Conservation (phyloP, 2,797 vertebrate genomes). For the Gymnocypris eckloni region DNA sequence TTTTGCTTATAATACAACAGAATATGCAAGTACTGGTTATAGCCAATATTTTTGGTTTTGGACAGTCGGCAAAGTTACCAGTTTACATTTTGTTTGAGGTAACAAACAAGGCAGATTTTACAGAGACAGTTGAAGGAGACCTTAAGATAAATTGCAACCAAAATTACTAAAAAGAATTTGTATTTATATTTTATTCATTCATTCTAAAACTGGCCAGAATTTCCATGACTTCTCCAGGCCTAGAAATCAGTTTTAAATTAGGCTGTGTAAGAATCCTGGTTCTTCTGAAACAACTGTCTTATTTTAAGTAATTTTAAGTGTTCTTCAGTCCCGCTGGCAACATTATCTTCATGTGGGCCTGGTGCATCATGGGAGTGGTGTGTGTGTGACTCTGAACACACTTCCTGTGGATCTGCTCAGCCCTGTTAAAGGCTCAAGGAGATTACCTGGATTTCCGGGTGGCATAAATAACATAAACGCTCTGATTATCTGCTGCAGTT, state of each 20-base stretch:
- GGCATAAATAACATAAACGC: background rate
- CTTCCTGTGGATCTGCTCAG: conserved; percentile 71
- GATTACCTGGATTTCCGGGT: conserved; percentile 33
- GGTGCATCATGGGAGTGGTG: background rate
- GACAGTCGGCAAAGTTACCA: background rate
- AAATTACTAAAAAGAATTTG: too few species aligned
- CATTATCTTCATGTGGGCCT: background rate
- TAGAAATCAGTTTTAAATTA: background rate
- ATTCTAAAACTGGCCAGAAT: background rate
- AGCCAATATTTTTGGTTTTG: background rate
- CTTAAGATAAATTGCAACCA: too few species aligned
- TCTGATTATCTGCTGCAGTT: conserved; percentile 13
- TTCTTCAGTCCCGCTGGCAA: background rate
- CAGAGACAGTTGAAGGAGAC: background rate
- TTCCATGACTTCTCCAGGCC: background rate
- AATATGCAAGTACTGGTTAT: background rate
- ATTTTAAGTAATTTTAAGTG: background rate
- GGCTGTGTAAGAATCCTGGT: background rate
- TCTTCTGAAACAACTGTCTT: background rate
- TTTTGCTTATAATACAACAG: background rate
- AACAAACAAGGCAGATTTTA: background rate
- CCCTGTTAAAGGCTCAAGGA: conserved; percentile 43
- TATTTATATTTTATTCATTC: background rate
- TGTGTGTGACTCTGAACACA: background rate
- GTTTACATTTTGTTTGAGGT: background rate